Percentiles rank a stretch among this genome's conserved stretches.
Conservation (phyloP, 2,888 invertebrate genomes). For the Eutolmus rufibarbis region DNA sequence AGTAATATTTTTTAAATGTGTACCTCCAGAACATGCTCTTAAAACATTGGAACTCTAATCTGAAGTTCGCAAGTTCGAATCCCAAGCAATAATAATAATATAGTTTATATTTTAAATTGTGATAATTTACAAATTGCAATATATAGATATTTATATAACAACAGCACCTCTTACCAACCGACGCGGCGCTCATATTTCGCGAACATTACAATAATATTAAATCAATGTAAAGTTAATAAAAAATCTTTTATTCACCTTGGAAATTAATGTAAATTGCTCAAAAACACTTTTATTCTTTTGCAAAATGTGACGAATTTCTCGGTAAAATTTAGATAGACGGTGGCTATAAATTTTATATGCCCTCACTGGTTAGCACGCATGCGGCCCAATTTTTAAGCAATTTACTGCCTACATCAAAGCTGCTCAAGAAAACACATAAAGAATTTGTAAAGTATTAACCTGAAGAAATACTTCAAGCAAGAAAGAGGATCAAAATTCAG, state of each 20-base stretch:
- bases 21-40: too few relatives aligned
- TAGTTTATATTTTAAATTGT: too few relatives aligned
- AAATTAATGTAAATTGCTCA: neutral
- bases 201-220: neutral
- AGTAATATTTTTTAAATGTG: too few relatives aligned
- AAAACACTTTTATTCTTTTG: neutral
- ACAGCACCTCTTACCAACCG: too few relatives aligned
- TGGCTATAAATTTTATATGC: neutral
- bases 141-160: too few relatives aligned
- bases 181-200: too few relatives aligned
- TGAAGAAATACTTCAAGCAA: slow-evolving; percentile 18
- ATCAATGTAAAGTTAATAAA: neutral
- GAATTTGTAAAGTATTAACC: slow-evolving; percentile 34
- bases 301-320: neutral
- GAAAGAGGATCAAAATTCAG: slow-evolving; percentile 38
- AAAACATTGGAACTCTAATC: too few relatives aligned
- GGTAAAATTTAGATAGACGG: neutral
- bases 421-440: slow-evolving; percentile 15
- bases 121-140: too few relatives aligned
- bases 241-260: neutral
- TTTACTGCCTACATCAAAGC: neutral
- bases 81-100: too few relatives aligned
- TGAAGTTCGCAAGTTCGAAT: too few relatives aligned
- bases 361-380: neutral
- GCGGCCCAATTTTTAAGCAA: neutral